phyloP scores from a whole-genome alignment of 1,140 invertebrate species.

The Bombus sylvicola region DNA sequence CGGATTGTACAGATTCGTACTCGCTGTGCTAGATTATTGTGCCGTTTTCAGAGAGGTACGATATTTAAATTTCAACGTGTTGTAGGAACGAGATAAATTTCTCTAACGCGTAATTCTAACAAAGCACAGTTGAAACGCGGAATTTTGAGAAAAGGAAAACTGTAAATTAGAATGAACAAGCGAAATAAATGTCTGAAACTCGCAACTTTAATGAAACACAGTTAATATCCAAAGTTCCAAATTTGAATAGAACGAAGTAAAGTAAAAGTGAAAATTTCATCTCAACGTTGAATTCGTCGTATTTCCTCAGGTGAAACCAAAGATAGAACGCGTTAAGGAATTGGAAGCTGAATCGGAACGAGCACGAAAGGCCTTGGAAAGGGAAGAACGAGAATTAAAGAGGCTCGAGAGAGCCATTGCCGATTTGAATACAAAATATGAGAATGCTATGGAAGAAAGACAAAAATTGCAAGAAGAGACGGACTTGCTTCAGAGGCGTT shows the following conservation, averaged over 20 bases:
- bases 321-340: constrained; percentile 91
- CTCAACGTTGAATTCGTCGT: neutral
- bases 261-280: neutral
- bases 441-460: constrained; percentile 88
- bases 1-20: constrained; percentile 92
- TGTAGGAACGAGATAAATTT: neutral
- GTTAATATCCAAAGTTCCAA: neutral
- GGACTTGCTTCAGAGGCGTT: constrained; percentile 90
- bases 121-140: neutral
- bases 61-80: no score
- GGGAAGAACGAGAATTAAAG: constrained; percentile 89
- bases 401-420: constrained; percentile 88
- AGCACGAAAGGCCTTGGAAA: constrained; percentile 88
- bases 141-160: no score
- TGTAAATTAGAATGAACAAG: neutral
- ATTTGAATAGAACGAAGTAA: neutral
- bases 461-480: constrained; percentile 92
- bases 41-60: constrained; percentile 90
- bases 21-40: constrained; percentile 93
- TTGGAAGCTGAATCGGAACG: constrained; percentile 87
- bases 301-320: constrained; percentile 87
- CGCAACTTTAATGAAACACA: neutral
- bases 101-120: neutral
- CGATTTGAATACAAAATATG: constrained; percentile 89
- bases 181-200: neutral